phyloP scores from a whole-genome alignment of 2,113 vertebrate genomes.

The Polypterus bichir region DNA sequence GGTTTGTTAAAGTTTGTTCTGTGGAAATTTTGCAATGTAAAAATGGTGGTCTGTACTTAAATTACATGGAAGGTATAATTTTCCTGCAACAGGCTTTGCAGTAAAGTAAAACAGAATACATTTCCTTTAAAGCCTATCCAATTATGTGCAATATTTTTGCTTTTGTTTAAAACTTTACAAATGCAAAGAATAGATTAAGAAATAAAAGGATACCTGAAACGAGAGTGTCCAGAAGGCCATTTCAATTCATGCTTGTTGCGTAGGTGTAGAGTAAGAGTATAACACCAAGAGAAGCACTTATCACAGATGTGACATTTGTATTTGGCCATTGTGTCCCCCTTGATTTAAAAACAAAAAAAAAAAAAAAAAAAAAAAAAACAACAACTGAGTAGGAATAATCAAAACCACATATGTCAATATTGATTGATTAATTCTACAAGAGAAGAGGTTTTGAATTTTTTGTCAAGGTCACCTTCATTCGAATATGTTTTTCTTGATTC shows the following conservation, averaged over 20 bases:
- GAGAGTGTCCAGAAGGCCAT: constrained; percentile 60
- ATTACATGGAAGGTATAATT: no score
- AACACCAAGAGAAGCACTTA: constrained; percentile 62
- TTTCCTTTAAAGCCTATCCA: neutral
- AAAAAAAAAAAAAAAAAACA: no score
- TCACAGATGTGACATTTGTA: constrained; percentile 58
- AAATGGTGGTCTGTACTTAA: no score
- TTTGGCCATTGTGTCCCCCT: constrained; percentile 49
- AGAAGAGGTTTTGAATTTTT: no score
- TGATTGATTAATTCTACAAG: no score
- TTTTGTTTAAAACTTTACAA: neutral
- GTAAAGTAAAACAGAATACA: neutral
- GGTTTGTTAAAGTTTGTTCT: no score
- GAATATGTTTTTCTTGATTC: no score
- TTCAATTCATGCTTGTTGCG: constrained; percentile 53
- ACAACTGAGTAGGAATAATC: neutral
- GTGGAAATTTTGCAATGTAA: no score
- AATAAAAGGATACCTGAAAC: constrained; percentile 38
- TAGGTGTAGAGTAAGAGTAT: constrained; percentile 52
- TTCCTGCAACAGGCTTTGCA: no score
- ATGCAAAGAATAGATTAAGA: neutral
- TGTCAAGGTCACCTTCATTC: no score
- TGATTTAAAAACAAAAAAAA: constrained; percentile 9
- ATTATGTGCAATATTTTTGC: no score
- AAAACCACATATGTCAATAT: neutral